Evolutionary conservation across 2,113 vertebrate genomes (phyloP).

Genomic region (Acanthisitta chloris): DNA sequence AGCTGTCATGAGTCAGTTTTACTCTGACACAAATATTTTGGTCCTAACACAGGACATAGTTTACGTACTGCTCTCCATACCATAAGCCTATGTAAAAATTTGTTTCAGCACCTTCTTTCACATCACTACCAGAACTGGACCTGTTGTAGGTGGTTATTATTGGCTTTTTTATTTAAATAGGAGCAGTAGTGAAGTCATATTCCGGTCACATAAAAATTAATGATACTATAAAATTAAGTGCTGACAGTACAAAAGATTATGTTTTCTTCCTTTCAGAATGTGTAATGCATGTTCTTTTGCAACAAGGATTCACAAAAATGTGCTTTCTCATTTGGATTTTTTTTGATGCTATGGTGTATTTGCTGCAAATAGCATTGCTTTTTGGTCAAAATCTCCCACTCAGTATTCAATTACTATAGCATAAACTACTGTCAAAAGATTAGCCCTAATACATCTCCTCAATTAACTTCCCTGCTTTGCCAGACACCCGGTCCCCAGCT

Average conservation of each 20-base stretch:
- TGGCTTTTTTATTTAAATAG: background rate
- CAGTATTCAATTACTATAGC: background rate
- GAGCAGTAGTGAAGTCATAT: background rate
- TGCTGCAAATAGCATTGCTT: background rate
- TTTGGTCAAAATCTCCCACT: background rate
- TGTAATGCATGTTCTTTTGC: background rate
- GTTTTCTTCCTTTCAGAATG: background rate
- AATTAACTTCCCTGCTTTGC: background rate
- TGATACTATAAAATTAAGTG: background rate
- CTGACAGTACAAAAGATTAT: background rate
- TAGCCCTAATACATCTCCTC: background rate
- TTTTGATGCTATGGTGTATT: background rate
- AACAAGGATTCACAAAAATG: background rate
- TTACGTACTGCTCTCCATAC: background rate
- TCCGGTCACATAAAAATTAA: background rate
- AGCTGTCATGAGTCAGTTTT: background rate
- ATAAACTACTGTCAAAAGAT: background rate
- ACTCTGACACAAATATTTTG: background rate
- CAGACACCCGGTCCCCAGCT: rapidly evolving
- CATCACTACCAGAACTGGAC: background rate
- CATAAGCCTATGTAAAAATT: background rate
- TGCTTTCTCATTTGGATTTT: background rate
- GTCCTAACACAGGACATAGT: background rate
- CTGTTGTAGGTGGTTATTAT: background rate
- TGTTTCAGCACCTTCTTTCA: background rate